Base-by-base conservation (phyloP, 2,797 vertebrate species). In the Bufotes viridis region DNA sequence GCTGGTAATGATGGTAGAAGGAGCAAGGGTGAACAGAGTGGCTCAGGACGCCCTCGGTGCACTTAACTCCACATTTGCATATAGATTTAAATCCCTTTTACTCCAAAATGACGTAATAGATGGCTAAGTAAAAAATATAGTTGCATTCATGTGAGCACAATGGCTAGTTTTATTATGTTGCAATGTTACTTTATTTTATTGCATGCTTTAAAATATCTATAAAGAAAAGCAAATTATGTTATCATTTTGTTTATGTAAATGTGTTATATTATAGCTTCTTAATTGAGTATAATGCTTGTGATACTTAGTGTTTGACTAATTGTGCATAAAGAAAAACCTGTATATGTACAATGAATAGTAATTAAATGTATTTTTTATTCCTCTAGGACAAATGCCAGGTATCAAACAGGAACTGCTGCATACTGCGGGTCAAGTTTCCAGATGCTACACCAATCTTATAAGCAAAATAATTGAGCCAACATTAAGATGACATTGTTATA, bases 381-480 rank as follows among this genome's bases (percentile, higher is more conserved):
- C 26, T 84, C 8, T 75, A 88, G 87, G 82, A 29, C 76, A 88
- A 72, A 9, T 81, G 12, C 67, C 91, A 82, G 70, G 78, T 51
- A 86, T 91, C 67, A 91, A 91, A 55, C 42, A 69, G 82, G 91
- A 93, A 4, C 87, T 95, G 12, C 90, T 95, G 5, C 84, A 70
- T 63, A 34, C 90, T 90, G 94, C 93, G 53, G 90, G 92, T 63
- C 26, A 0, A 20, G 85, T 95, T 53, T 92, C 87, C 88, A 91
- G 63, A 34, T 91, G 91, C 12, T 95, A 96, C 90, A 93, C 92
- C 84, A 91, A 92, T 9, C 89, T 96, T 65, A 86, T 95, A 84
- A 90, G 87, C 63, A 91, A 94, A 87, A 51, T 94, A 69, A 92
- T 91, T 79, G 90, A 89, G 81, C 90, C 91, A 76, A 60, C 42